These are phyloP conservation scores for Solenodon paradoxus DNA, from an alignment of 2,113 vertebrate species.

Conservation along the genomic window DNA sequence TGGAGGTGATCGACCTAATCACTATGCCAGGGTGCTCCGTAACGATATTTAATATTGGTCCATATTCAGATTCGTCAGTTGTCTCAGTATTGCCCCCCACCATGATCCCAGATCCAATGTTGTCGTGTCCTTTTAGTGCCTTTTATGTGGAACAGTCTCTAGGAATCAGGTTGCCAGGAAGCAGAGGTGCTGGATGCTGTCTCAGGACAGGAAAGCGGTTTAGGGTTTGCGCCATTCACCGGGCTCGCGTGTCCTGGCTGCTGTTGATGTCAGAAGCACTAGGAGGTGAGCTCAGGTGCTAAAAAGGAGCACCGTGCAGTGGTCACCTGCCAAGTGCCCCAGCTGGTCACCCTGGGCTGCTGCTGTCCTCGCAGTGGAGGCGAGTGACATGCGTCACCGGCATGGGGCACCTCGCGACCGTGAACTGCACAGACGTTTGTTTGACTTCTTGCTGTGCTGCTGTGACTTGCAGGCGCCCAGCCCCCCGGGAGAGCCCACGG, in stretches of 20 bases:
- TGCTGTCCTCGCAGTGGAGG: neutral
- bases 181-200: neutral
- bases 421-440: no score
- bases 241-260: neutral
- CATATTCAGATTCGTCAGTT: neutral
- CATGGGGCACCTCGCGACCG: no score
- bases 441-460: neutral
- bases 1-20: no score
- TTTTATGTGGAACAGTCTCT: neutral
- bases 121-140: neutral
- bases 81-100: neutral
- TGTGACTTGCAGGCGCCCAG: no score
- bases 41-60: neutral
- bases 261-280: neutral
- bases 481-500: neutral
- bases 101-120: no score
- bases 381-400: no score
- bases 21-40: no score
- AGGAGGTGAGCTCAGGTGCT: neutral
- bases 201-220: neutral
- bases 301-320: neutral
- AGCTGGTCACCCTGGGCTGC: fast-evolving
- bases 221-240: neutral
- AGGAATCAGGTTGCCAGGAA: neutral
- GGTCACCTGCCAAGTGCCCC: neutral